A percentile compares a stretch with the other conserved stretches of the same genome.
Evolutionary conservation across 1,140 invertebrate species (phyloP).

Genomic region (Penaeus indicus): DNA sequence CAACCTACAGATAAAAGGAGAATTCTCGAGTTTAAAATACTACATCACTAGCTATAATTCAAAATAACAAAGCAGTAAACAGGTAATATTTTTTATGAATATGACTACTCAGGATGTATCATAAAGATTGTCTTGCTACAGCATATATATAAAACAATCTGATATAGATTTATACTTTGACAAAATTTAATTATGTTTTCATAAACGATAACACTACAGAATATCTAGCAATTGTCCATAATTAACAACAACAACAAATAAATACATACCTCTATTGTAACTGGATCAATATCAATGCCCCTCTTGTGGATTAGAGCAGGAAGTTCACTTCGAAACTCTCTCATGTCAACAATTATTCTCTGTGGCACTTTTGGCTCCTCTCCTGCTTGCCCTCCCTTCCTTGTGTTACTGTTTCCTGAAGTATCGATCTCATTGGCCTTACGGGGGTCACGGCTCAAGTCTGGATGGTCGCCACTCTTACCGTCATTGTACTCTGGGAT

Average conservation of each 20-base stretch:
- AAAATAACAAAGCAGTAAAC: too few relatives aligned
- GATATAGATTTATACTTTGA: too few relatives aligned
- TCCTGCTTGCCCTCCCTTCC: slow-evolving; percentile 75
- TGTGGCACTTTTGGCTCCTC: slow-evolving; percentile 69
- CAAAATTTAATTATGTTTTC: neutral
- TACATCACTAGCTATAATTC: too few relatives aligned
- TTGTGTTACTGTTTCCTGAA: slow-evolving; percentile 73
- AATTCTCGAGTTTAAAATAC: too few relatives aligned
- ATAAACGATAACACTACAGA: neutral
- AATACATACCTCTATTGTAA: slow-evolving; percentile 83
- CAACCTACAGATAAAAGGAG: slow-evolving; percentile 77
- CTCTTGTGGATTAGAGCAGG: slow-evolving; percentile 93
- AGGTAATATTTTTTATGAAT: too few relatives aligned
- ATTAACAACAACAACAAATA: slow-evolving; percentile 42
- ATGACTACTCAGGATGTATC: too few relatives aligned
- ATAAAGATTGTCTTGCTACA: too few relatives aligned
- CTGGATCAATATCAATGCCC: slow-evolving; percentile 93
- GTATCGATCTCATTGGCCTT: slow-evolving; percentile 70
- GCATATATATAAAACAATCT: too few relatives aligned
- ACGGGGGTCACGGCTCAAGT: slow-evolving; percentile 73
- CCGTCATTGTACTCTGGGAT: slow-evolving; percentile 92
- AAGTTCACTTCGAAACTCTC: slow-evolving; percentile 97
- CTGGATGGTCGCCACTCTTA: slow-evolving; percentile 80
- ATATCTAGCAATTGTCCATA: neutral
- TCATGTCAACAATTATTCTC: slow-evolving; percentile 94